Base-by-base conservation (phyloP, 1,140 invertebrate genomes). In the Augochlora pura region DNA sequence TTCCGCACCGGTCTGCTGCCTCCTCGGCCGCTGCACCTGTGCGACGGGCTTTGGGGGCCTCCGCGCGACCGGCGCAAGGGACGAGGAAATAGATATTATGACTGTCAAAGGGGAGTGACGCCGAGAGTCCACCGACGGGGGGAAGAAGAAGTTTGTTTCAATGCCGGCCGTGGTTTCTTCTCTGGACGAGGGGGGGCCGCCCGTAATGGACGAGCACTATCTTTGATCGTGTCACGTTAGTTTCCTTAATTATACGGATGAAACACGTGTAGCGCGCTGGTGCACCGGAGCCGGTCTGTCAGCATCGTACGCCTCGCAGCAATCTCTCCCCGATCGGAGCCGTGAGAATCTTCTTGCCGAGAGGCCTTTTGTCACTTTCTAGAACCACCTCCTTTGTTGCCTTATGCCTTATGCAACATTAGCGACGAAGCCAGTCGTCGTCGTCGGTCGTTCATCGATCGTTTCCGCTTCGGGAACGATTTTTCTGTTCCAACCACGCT, bases 81-180 rank as follows among this genome's bases (percentile, higher is more conserved):
- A 80, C 76, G 67, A 68, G 72, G 77, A 85, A 86, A 70, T 71
- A 71, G 67, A 79, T 60, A 75, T 80, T 86, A 85, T 69, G 57
- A 54, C 68, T 82, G 84, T 82, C 71, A 79, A 71, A 72, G 49
- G 49, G 42, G 60, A 27, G 49, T 77, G 84, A 85, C 76, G 64
- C 60, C 32, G 52, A 10, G 52, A 10, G 49, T 65, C 54, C 38
- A 63, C 59, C n/a, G n/a, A n/a, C n/a, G n/a, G n/a, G n/a, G 21
- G 16, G 68, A 12, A 2, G 70, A 32, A 52, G 64, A 76, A 57
- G 49, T 83, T 62, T n/a, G 63, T 74, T 52, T 39, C 63, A 27
- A 49, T 23, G 71, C 25, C 39, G n/a, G 71, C 25, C 39, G 27
- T 16, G 1, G 42, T 71, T 18, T 71, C 38, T 25, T n/a, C 25